Evolutionary conservation across 2,113 vertebrate species (phyloP), one percentile per base, ranked within the genome.

Genomic region (Nerophis ophidion): DNA sequence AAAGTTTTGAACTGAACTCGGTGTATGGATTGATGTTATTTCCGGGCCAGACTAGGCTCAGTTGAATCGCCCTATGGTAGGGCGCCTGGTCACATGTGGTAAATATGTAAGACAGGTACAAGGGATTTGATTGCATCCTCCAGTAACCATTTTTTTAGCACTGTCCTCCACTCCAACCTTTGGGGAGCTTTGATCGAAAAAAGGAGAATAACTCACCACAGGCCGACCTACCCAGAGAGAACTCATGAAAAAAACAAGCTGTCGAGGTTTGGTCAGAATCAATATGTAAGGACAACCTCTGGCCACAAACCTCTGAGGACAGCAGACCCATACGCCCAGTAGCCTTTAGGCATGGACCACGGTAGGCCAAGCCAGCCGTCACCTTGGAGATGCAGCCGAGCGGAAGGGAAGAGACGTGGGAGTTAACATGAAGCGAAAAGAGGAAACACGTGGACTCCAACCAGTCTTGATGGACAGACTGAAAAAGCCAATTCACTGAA

Each of bases 171-270:
- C 46, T 34, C 33, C n/a, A 45, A 8, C 65, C 61, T 66, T 61
- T 46, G 49, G 70, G 65, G 53, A 74, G 68, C 72, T 80, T 74
- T 75, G 71, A 86, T 81, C 34, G 42, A 68, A 56, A 68, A 56
- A 63, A 45, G 51, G 49, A 77, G 61, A 71, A 70, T 60, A 70
- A 68, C 66, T 81, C 69, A 64, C 16, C 54, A 56, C 36, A 56
- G 54, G 42, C 82, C 87, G 85, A 89, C 74, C 51, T 62, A 65
- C 67, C 59, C 48, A 42, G 86, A 83, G 84, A 84, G 82, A 71
- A 45, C 69, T 87, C 79, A 85, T 89, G 80, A 88, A 88, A 86
- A 83, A 90, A 84, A 81, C 83, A 86, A 86, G 75, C 48, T 38
- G 48, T 48, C 75, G 81, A 81, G 77, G 76, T 70, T 68, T 56